These are phyloP conservation scores for Drosophila antonietae DNA, from an alignment of 2,888 invertebrate genomes.

Conservation along the genomic window DNA sequence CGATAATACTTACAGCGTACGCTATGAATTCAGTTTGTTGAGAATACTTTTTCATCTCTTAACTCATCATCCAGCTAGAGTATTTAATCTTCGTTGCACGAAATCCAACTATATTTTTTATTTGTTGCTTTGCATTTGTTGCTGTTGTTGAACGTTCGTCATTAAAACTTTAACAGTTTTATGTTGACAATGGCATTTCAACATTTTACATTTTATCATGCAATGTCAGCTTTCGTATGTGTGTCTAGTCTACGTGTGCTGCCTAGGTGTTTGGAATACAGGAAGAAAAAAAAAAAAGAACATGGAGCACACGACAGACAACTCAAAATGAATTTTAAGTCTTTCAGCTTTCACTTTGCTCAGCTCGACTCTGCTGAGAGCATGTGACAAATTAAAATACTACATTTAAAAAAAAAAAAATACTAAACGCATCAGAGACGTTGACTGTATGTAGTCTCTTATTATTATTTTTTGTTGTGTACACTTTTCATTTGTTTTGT, in stretches of 20 bases:
- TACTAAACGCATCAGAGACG: slow-evolving; percentile 20
- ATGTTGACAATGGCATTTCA: slow-evolving; percentile 62
- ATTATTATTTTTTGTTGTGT: neutral
- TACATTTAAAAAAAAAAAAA: slow-evolving; percentile 45
- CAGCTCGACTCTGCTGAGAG: slow-evolving; percentile 14
- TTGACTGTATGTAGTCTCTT: neutral
- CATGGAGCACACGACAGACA: slow-evolving; percentile 55
- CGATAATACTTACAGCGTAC: too few relatives aligned
- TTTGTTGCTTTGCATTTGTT: slow-evolving; percentile 6
- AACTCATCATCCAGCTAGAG: neutral
- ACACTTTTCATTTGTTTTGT: slow-evolving; percentile 11
- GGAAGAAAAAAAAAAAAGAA: slow-evolving; percentile 12
- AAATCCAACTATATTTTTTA: neutral
- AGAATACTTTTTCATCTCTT: too few relatives aligned
- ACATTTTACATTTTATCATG: slow-evolving; percentile 63
- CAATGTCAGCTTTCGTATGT: neutral
- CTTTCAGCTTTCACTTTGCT: slow-evolving; percentile 57
- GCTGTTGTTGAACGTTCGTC: slow-evolving; percentile 49
- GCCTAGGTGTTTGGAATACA: slow-evolving; percentile 40
- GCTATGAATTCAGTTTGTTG: too few relatives aligned
- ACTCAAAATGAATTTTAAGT: slow-evolving; percentile 66
- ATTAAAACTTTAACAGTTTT: slow-evolving; percentile 77
- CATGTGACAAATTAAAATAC: slow-evolving; percentile 69
- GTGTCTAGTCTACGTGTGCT: slow-evolving; percentile 2
- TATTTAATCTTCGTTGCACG: neutral